Evolutionary conservation across 2,888 invertebrate species (phyloP), one percentile per base, ranked within the genome.

Genomic region (Acrobasis consociella): DNA sequence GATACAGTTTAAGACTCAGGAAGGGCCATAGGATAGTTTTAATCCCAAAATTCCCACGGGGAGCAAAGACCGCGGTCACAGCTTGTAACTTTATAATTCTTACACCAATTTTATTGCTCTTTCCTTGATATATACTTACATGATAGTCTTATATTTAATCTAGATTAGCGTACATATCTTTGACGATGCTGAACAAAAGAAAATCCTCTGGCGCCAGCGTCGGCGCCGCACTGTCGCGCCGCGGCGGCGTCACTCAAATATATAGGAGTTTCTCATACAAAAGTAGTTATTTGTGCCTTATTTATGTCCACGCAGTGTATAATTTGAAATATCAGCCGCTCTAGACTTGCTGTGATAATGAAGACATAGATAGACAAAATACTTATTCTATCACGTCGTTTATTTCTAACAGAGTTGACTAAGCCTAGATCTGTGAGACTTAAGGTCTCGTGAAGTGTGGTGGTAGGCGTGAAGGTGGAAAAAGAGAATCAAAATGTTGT

Each of bases 181-280:
- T 9, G 5, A 16, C 55, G 2, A 10, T 8, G 16, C 16, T 10
- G 11, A 11, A 39, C 55, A 55, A 55, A 55, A 55, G 55, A 39
- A 55, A 39, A 16, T 16, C 15, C 39, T 55, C 15, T 9, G 55
- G 55, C 55, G 55, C 55, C 55, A 55, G 16, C 9, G 13, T 2
- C 10, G 55, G 55, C 55, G 55, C 55, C 55, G 9, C 39, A 11
- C 17, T 15, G 55, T 16, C 55, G 55, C 55, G 55, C 31, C 55
- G 10, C 8, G 10, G 8, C 16, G 38, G 55, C 55, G 38, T 10
- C 55, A 5, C 39, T 16, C 15, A 9, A 39, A 55, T 55, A 55
- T 16, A 16, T 39, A 16, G 39, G 39, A 55, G 38, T 55, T 53
- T 55, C 55, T 55, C 39, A 9, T 15, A 52, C 22, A 5, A 39